Evolutionary conservation across 2,113 vertebrate genomes (phyloP), one percentile per base, ranked within the genome.

Genomic region (Cisticola juncidis): DNA sequence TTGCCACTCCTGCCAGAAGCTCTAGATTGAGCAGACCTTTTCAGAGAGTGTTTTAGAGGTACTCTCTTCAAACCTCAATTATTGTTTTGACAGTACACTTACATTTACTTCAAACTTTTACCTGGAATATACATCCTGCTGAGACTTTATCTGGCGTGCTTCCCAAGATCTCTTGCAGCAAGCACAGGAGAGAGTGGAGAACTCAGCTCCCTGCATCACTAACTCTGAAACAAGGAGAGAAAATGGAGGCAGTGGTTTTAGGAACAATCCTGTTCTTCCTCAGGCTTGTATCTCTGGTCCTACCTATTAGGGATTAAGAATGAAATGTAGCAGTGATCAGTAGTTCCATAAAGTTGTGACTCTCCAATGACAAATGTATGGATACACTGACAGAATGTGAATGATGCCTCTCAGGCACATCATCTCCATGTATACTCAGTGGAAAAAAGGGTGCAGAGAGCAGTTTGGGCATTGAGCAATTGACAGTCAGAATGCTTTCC

Each of bases 201-300:
- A 53, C 77, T 89, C 61, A 12, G 44, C 45, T 72, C 7, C 14
- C 24, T 80, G 21, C 17, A 20, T 26, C 33, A 11, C 51, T 64
- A 68, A 15, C 23, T 51, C 51, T 64, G 53, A 57, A 91, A 51
- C 29, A 44, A 35, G n/a, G 48, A 68, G 21, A 45, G 36, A 9
- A 74, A 81, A 81, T 6, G n/a, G 36, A 79, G 48, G 11, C 28
- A 61, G 25, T 1, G 3, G 12, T 38, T 87, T 90, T 69, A 35
- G 77, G 38, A 62, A 21, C 0, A 0, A 12, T 29, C 15, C 3
- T 33, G 1, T 29, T 84, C 56, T 38, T 83, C 78, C 21, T 25
- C 44, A 60, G 51, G 38, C 65, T 22, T 40, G 0, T 60, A 13
- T 51, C 8, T 81, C 12, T 86, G 31, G 17, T 45, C 48, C 21